A percentile compares a stretch with the other conserved stretches of the same genome.
phyloP scores from a whole-genome alignment of 2,888 invertebrate species.

The Sesamia inferens region DNA sequence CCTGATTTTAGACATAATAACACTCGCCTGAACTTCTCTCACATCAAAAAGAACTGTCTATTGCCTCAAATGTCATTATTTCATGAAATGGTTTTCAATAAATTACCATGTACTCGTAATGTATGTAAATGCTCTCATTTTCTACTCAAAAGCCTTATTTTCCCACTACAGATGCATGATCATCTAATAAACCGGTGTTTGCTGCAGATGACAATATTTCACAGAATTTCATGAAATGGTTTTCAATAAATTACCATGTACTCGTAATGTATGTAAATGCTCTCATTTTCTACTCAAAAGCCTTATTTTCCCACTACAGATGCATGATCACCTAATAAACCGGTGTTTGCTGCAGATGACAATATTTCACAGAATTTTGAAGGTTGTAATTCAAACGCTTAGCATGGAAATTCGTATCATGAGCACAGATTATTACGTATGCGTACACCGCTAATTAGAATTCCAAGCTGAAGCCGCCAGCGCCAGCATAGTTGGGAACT shows the following conservation, averaged over 20 bases:
- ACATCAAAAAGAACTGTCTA: too few relatives aligned
- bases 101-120: too few relatives aligned
- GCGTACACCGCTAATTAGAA: constrained; percentile 55
- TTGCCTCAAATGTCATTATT: background rate
- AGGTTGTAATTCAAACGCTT: constrained; percentile 51
- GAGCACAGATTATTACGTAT: constrained; percentile 57
- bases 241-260: too few relatives aligned
- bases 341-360: constrained; percentile 9
- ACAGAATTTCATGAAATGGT: constrained; percentile 13
- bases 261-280: too few relatives aligned
- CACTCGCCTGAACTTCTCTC: background rate
- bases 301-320: background rate
- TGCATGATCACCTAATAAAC: background rate
- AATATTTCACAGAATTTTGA: constrained; percentile 45
- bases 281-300: background rate
- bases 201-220: constrained; percentile 42
- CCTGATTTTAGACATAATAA: background rate
- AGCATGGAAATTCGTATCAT: constrained; percentile 48
- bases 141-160: background rate
- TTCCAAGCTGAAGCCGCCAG: constrained; percentile 47
- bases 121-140: background rate
- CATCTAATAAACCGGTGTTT: background rate
- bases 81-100: background rate
- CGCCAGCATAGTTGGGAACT: constrained; percentile 41
- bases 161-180: background rate